Base-by-base conservation (phyloP, 1,140 invertebrate genomes). In the Radopholus similis region DNA sequence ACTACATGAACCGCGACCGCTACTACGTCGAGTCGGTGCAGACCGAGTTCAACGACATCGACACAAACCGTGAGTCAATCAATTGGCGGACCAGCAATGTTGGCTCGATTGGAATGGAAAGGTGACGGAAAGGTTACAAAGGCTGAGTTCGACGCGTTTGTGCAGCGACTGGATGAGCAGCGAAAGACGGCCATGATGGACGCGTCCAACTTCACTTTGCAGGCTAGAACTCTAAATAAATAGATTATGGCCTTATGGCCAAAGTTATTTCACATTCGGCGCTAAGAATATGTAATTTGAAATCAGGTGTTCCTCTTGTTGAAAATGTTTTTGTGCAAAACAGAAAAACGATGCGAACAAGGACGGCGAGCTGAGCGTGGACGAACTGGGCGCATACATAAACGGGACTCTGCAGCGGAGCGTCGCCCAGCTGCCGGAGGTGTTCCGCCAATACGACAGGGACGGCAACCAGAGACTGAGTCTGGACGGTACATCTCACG, bases 1-100 rank as follows among this genome's bases (percentile, higher is more conserved):
- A 70, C 21, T 70, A 70, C 55, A 58, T 70, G 68, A 70, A 70
- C 13, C 44, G 68, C 9, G 69, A 70, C 35, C 68, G 68, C 30
- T 70, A 55, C 42, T 70, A 70, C 37, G 66, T 70, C 4, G 66
- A 70, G 32, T 57, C 68, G 23, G 68, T 70, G 23, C 42, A 26
- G 18, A 57, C 40, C 21, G 68, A 70, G 28, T 70, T 70, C 56
- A 62, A 70, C 9, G 44, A 70, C 4, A 70, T 70, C 32, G 68
- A 70, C 32, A 62, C 44, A 26, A 71, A 70, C 18, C 58, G 68
- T 70, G 8, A 28, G 0, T 59, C 64, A 62, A 49, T 56, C 13
- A 21, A 23, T 64, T n/a, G 18, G 21, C 15, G 30, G 2, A 64
- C 18, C 18, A 32, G 11, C 15, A 0, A 26, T 55, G n/a, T 37